Conservation (phyloP, 2,797 vertebrate genomes). For the Sebastes elongatus region DNA sequence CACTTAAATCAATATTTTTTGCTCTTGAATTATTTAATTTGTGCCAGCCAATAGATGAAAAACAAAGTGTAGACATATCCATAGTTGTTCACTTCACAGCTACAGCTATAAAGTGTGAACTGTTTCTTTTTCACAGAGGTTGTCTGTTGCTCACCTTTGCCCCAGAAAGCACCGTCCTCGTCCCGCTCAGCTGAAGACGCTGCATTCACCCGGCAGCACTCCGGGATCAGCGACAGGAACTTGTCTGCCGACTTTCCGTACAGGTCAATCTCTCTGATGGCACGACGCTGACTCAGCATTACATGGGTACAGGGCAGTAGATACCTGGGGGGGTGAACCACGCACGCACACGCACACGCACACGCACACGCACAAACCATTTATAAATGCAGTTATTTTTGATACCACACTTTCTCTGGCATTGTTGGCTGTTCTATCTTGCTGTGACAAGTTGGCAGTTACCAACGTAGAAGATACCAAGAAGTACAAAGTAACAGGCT, state of each 20-base stretch:
- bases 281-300: slow-evolving; percentile 96
- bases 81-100: not conserved
- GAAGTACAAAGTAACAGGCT: not conserved
- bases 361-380: not conserved
- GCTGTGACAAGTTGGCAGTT: not conserved
- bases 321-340: slow-evolving; percentile 83
- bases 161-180: slow-evolving; percentile 87
- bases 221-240: slow-evolving; percentile 94
- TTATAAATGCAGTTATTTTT: not conserved
- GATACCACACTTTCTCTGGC: not conserved
- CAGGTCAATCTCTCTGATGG: slow-evolving; percentile 92
- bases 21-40: not conserved
- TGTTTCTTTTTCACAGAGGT: not conserved
- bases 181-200: slow-evolving; percentile 77
- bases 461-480: not conserved
- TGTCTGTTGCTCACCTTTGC: slow-evolving; percentile 82
- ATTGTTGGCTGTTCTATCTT: not conserved
- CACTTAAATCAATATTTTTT: not conserved
- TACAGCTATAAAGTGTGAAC: not conserved
- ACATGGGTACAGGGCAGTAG: slow-evolving; percentile 96
- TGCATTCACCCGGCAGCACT: slow-evolving; percentile 87
- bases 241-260: slow-evolving; percentile 93
- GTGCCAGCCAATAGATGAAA: not conserved
- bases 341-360: not conserved
- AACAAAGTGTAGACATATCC: not conserved